Evolutionary conservation across 1,140 invertebrate species (phyloP).

Genomic region (Lepidurus packardi): DNA sequence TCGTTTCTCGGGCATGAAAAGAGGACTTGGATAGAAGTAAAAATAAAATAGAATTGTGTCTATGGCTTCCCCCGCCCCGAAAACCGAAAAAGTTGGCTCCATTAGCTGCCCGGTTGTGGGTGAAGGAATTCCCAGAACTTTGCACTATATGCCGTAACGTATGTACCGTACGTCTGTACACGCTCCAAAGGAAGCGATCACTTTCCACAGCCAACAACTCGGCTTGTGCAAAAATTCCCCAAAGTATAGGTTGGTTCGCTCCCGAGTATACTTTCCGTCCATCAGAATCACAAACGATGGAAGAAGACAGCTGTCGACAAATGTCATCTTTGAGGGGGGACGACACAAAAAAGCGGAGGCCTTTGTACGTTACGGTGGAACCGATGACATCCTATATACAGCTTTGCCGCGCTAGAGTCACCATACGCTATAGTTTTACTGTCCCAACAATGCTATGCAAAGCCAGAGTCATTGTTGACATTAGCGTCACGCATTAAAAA

Average conservation of each 20-base stretch:
- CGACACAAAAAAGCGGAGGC: not conserved
- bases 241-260: not conserved
- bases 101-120: not conserved
- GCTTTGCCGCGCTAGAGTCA: not conserved
- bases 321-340: conserved; percentile 9
- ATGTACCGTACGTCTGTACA: not conserved
- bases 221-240: not conserved
- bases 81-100: not conserved
- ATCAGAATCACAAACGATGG: not conserved
- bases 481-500: not conserved
- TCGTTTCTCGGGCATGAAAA: not conserved
- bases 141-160: not conserved
- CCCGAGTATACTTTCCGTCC: not conserved
- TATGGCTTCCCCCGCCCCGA: too few relatives aligned
- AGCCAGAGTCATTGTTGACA: not conserved
- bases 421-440: not conserved
- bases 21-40: not conserved
- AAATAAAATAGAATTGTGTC: not conserved
- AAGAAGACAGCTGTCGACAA: conserved; percentile 21
- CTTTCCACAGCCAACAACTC: not conserved
- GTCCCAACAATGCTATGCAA: conserved; percentile 7
- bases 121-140: not conserved
- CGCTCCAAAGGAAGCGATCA: not conserved
- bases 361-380: not conserved
- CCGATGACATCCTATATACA: conserved; percentile 15